A percentile compares a stretch with the other conserved stretches of the same genome.
Conservation (phyloP, 37 sponge, comb jelly and placozoan genomes). For the Haliclona indistincta region DNA sequence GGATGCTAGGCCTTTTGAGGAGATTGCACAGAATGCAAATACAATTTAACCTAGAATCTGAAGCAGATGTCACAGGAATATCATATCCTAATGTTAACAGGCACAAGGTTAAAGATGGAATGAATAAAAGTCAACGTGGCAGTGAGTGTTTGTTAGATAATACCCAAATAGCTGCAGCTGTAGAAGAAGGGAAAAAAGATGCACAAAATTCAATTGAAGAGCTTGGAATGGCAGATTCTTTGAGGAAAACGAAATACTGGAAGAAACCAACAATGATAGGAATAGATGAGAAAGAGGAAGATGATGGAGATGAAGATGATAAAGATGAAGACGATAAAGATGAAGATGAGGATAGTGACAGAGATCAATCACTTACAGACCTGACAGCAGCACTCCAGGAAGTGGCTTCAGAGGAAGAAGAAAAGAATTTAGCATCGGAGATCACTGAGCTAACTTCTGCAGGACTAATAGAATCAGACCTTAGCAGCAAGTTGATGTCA, state of each 20-base stretch:
- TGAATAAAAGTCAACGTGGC: too few species aligned
- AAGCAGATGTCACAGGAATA: slow-evolving; percentile 24
- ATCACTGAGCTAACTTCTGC: not conserved
- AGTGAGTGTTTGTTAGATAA: too few species aligned
- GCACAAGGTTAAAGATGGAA: too few species aligned
- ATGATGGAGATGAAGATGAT: slow-evolving; percentile 28
- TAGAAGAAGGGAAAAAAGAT: slow-evolving; percentile 13
- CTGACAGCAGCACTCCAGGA: too few species aligned
- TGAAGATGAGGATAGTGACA: not conserved
- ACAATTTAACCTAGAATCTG: slow-evolving; percentile 27
- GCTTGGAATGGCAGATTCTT: slow-evolving; percentile 24
- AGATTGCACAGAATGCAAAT: slow-evolving; percentile 33
- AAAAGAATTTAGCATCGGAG: too few species aligned
- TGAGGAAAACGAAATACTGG: slow-evolving; percentile 8
- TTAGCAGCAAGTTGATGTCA: not conserved
- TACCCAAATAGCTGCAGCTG: slow-evolving; percentile 30
- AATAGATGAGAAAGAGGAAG: slow-evolving; percentile 1
- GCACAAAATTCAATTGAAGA: slow-evolving; percentile 22
- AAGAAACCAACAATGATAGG: slow-evolving; percentile 21
- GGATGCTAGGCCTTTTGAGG: slow-evolving; percentile 33
- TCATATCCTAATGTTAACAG: too few species aligned
- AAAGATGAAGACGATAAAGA: slow-evolving; percentile 33
- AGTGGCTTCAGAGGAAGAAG: too few species aligned
- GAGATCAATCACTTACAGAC: too few species aligned
- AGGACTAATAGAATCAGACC: not conserved